Base-by-base conservation (phyloP, 2,888 invertebrate genomes). In the Papilio demoleus region DNA sequence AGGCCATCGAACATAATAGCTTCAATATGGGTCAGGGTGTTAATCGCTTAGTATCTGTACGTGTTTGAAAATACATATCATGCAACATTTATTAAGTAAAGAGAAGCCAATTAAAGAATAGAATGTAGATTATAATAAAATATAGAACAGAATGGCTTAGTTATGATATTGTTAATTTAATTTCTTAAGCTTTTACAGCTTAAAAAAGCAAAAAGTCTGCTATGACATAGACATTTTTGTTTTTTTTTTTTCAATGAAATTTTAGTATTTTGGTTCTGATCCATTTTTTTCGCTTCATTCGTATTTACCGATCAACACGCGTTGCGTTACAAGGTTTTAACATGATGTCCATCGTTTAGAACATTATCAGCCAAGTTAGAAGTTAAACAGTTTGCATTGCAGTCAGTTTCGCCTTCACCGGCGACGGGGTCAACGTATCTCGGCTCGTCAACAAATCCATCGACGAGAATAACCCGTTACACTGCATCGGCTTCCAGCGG, bases 391-490 rank as follows among this genome's bases (percentile, higher is more conserved):
- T 88, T 88, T 77, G 87, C 86, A 82, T 71, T 76, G 79, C 79
- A 81, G 78, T 78, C 79, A 78, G 82, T 83, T 87, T 88, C 82
- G 87, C 86, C 85, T 85, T 83, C 79, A 78, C 78, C 77, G 77
- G 72, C 77, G 77, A 72, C 83, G 90, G 88, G 92, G 91, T 91
- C 92, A 91, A 91, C 88, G 90, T 80, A 86, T 89, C 88, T 85
- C 85, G 81, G 76, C 83, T 84, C 90, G 90, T 91, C 90, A 90
- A 92, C 91, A 90, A 90, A 90, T 88, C 90, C 86, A 84, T 88
- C 85, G 91, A 84, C 91, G 83, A 92, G 91, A 92, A 92, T 92
- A 92, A 91, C 91, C 89, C 89, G 92, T 90, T 90, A 88, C 88
- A 83, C 86, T 85, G 86, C 90, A 87, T 83, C 86, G 83, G 79